A percentile compares a stretch with the other conserved stretches of the same genome.
These are phyloP conservation scores for Leptosomus discolor DNA, from an alignment of 2,113 vertebrate species.

Conservation along the genomic window DNA sequence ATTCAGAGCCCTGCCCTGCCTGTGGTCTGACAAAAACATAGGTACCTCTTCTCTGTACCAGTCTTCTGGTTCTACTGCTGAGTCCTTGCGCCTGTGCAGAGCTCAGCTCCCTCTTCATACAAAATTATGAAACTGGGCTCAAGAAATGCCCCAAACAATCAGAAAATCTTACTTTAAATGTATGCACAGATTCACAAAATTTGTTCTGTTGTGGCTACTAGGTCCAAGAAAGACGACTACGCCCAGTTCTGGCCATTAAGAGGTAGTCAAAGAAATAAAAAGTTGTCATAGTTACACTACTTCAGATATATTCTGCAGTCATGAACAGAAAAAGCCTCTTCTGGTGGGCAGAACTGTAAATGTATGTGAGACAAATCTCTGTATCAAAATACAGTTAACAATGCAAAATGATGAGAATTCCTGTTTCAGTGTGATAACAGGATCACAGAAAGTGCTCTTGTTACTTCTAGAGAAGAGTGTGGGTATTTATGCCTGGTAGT, in stretches of 20 bases:
- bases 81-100: not conserved
- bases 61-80: not conserved
- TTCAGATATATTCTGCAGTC: not conserved
- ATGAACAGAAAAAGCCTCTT: not conserved
- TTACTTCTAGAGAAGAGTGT: not conserved
- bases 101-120: not conserved
- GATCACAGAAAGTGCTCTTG: conserved; percentile 21
- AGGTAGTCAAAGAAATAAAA: not conserved
- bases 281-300: not conserved
- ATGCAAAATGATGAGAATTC: not conserved
- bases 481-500: conserved; percentile 19
- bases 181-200: not conserved
- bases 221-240: not conserved
- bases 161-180: not conserved
- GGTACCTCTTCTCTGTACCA: not conserved
- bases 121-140: not conserved
- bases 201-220: not conserved
- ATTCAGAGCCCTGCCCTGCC: not conserved
- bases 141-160: not conserved
- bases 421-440: conserved; percentile 35
- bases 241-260: not conserved
- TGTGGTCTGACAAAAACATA: not conserved
- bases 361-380: not conserved
- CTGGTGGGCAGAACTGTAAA: not conserved
- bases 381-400: conserved; percentile 10